A percentile compares a stretch with the other conserved stretches of the same genome.
These are phyloP conservation scores for Reticulitermes speratus DNA, from an alignment of 1,140 invertebrate genomes.

Conservation along the genomic window DNA sequence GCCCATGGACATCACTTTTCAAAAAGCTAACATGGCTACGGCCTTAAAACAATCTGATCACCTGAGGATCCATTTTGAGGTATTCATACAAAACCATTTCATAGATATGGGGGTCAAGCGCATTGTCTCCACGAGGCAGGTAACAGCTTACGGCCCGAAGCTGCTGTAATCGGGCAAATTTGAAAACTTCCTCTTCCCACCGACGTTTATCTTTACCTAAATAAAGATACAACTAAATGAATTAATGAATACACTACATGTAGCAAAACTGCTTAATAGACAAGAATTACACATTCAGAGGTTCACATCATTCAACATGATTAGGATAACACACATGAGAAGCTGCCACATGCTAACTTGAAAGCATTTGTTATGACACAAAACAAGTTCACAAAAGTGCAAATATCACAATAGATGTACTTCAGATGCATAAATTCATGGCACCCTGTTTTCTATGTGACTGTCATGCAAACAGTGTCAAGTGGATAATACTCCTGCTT, in stretches of 20 bases:
- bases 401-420: no score
- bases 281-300: slow-evolving; percentile 14
- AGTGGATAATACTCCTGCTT: no score
- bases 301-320: background rate
- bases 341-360: background rate
- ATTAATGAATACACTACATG: background rate
- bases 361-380: background rate
- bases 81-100: slow-evolving; percentile 96
- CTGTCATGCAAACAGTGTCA: no score
- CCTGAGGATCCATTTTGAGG: slow-evolving; percentile 77
- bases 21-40: no score
- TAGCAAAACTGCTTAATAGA: slow-evolving; percentile 4
- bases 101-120: slow-evolving; percentile 83
- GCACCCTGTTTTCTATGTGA: no score
- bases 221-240: slow-evolving; percentile 39
- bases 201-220: slow-evolving; percentile 78
- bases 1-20: no score
- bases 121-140: slow-evolving; percentile 66
- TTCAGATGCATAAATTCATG: no score
- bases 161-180: slow-evolving; percentile 84
- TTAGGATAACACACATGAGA: background rate
- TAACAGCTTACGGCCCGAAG: slow-evolving; percentile 82
- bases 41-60: slow-evolving; percentile 38
- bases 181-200: slow-evolving; percentile 93
- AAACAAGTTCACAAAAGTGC: background rate